Conservation (phyloP, 2,113 vertebrate species). For the Rhea americana region DNA sequence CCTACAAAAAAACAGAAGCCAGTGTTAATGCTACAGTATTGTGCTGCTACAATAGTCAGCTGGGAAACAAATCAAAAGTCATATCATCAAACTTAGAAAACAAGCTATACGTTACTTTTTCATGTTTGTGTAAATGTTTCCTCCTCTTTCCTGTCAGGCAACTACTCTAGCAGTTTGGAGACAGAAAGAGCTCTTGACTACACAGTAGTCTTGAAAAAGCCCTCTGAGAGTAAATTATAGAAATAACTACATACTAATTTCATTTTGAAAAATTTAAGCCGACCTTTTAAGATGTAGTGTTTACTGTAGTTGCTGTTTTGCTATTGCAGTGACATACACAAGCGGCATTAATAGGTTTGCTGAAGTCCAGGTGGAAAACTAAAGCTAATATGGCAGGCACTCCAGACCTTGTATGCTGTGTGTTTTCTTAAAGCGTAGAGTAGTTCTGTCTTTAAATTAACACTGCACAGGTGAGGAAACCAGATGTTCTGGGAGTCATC, state of each 20-base stretch:
- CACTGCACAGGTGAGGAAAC: neutral
- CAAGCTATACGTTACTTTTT: neutral
- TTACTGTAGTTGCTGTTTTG: neutral
- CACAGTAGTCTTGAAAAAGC: neutral
- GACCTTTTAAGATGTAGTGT: neutral
- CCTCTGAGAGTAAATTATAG: neutral
- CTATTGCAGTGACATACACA: neutral
- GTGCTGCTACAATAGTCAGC: neutral
- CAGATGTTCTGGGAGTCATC: neutral
- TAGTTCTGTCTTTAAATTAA: neutral
- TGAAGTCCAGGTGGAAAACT: neutral
- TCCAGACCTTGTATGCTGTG: neutral
- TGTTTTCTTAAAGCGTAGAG: neutral
- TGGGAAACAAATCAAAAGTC: neutral
- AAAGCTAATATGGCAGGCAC: neutral
- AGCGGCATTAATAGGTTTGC: neutral
- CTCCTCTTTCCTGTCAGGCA: neutral
- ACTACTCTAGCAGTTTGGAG: neutral
- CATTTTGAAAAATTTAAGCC: neutral
- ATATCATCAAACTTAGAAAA: neutral
- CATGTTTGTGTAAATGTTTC: neutral
- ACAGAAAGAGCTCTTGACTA: neutral
- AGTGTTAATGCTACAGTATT: neutral
- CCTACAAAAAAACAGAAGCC: neutral
- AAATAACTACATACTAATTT: slow-evolving; percentile 9